Percentiles rank a stretch among this genome's conserved stretches.
Evolutionary conservation across 1,140 invertebrate species (phyloP).

Genomic region (Drosophila aff.): DNA sequence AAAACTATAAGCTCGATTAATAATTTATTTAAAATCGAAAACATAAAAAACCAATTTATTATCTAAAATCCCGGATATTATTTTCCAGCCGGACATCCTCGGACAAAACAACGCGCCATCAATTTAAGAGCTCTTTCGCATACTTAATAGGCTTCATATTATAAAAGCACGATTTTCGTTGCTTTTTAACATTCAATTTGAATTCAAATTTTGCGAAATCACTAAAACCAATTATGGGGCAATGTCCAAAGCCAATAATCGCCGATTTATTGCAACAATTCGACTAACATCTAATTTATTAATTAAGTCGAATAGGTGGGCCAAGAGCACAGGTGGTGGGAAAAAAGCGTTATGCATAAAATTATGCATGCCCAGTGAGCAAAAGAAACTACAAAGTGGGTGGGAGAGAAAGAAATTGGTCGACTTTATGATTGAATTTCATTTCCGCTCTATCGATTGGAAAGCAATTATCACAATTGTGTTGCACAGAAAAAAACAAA

Average conservation of each 20-base stretch:
- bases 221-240: constrained; percentile 26
- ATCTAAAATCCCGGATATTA: constrained; percentile 26
- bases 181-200: constrained; percentile 11
- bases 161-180: constrained; percentile 9
- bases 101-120: constrained; percentile 7
- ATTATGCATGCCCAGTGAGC: constrained; percentile 15
- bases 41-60: constrained; percentile 13
- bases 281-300: constrained; percentile 26
- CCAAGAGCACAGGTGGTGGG: neutral
- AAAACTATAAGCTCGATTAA: neutral
- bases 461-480: constrained; percentile 61
- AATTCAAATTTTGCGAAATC: constrained; percentile 28
- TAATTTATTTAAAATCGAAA: neutral
- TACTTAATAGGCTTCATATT: constrained; percentile 16
- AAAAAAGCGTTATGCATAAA: constrained; percentile 10
- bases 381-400: constrained; percentile 5
- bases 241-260: constrained; percentile 26
- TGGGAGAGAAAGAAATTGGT: neutral
- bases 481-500: constrained; percentile 21
- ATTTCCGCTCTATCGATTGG: constrained; percentile 53
- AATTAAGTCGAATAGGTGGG: neutral
- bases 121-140: constrained; percentile 15
- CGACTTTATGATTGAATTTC: constrained; percentile 49
- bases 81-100: constrained; percentile 26
- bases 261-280: constrained; percentile 30